These are phyloP conservation scores for Cirrhinus molitorella DNA, from an alignment of 2,797 vertebrate genomes.

Conservation along the genomic window DNA sequence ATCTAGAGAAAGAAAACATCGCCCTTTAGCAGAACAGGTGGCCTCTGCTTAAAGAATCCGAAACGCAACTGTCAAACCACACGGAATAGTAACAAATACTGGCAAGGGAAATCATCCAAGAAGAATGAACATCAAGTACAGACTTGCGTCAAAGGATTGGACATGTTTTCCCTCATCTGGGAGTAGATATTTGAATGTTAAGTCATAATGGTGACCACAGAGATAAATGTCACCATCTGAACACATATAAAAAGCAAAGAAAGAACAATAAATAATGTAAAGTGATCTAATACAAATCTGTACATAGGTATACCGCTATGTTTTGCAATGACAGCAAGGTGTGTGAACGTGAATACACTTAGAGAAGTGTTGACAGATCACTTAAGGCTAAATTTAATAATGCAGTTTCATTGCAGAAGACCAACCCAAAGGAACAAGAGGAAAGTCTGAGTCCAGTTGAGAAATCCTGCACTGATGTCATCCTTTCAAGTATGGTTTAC, in stretches of 20 bases:
- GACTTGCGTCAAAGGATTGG: not conserved
- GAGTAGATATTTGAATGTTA: constrained; percentile 6
- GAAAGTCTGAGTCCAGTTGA: constrained; percentile 21
- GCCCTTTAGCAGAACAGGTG: constrained; percentile 42
- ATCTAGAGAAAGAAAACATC: constrained; percentile 36
- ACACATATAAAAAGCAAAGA: not conserved
- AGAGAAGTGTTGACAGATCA: constrained; percentile 3
- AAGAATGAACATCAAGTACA: constrained; percentile 32
- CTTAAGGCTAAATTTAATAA: constrained; percentile 18
- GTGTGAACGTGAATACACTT: not conserved
- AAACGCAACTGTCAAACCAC: constrained; percentile 27
- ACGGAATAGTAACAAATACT: not conserved
- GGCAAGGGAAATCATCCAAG: not conserved
- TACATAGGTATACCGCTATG: not conserved
- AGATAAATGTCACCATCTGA: not conserved
- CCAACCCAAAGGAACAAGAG: not conserved
- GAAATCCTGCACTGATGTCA: constrained; percentile 7
- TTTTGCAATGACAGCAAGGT: not conserved
- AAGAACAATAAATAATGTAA: not conserved
- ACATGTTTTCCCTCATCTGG: not conserved
- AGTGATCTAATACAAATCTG: not conserved
- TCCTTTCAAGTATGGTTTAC: not conserved
- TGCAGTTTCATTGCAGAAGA: not conserved
- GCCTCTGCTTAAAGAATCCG: not conserved
- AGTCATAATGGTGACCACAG: constrained; percentile 10